Evolutionary conservation across 2,888 invertebrate species (phyloP), one percentile per base, ranked within the genome.

Genomic region (Sinelater perroti): DNA sequence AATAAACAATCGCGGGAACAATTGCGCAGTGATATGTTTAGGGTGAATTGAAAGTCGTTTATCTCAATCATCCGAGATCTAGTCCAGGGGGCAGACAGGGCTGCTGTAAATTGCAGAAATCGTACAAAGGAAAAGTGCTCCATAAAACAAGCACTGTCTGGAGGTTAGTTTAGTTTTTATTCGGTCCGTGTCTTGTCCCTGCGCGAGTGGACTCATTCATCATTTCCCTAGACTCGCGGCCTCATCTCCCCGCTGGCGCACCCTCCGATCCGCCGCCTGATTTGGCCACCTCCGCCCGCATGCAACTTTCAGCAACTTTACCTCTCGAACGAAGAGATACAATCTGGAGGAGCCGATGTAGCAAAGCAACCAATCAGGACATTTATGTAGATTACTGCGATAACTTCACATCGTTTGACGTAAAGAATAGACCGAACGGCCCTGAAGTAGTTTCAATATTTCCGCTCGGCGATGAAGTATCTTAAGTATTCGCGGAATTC

Each of bases 351-450:
- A 63, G 61, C 56, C 59, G 65, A 61, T 67, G 65, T 64, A 65
- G 68, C 68, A 69, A 69, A 69, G 67, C 70, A 70, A 70, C 63
- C 70, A 67, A 70, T 70, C 67, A 64, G 72, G 69, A 71, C 70
- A 70, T 72, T 72, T 72, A 72, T 71, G 69, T 63, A 72, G 71
- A 72, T 72, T 70, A 71, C 68, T 67, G 62, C 68, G 68, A 68
- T 71, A 69, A 69, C 69, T 70, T 70, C 62, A 65, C 65, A 60
- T 56, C 65, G 68, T 66, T 67, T 65, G 67, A 66, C 65, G 61
- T 61, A 60, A 67, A 66, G 63, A 56, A 61, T 54, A 57, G 45
- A 58, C 53, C 51, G 58, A 65, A 64, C 58, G 60, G 56, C 60
- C 56, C 60, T 55, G 60, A 62, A 65, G 62, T 67, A 63, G 65